Evolutionary conservation across 2,797 vertebrate species (phyloP).

Genomic region (Masticophis lateralis): DNA sequence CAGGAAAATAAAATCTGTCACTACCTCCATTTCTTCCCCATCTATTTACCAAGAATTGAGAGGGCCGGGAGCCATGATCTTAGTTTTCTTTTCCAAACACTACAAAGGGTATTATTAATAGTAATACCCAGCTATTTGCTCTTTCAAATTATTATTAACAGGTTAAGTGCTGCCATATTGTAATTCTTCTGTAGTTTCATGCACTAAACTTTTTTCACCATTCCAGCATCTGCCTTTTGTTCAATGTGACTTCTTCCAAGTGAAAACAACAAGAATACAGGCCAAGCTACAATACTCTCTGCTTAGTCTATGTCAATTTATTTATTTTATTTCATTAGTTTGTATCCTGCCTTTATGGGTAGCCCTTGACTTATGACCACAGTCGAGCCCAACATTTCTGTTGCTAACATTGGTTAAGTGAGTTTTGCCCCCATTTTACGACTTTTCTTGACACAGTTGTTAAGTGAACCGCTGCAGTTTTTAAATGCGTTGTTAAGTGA

Average conservation of each 20-base stretch:
- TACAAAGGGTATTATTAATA: not conserved
- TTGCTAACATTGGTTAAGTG: too few relatives aligned
- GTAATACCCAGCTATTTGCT: not conserved
- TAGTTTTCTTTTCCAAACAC: not conserved
- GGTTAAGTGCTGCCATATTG: not conserved
- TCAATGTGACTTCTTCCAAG: not conserved
- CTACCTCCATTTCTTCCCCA: too few relatives aligned
- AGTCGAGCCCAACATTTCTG: too few relatives aligned
- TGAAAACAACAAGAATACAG: not conserved
- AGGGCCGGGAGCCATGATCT: too few relatives aligned
- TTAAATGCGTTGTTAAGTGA: too few relatives aligned
- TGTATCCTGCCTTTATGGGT: not conserved
- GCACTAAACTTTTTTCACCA: not conserved
- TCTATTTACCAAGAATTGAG: too few relatives aligned
- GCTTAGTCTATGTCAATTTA: not conserved
- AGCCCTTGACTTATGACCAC: too few relatives aligned
- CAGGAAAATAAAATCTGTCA: too few relatives aligned
- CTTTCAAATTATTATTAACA: not conserved
- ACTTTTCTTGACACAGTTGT: too few relatives aligned
- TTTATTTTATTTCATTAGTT: not conserved
- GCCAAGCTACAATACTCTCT: not conserved
- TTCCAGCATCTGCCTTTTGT: not conserved
- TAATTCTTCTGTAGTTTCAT: not conserved
- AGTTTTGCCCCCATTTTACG: too few relatives aligned
- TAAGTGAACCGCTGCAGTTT: too few relatives aligned